Evolutionary conservation across 2,113 vertebrate genomes (phyloP).

Genomic region (Hepsetus odoe): DNA sequence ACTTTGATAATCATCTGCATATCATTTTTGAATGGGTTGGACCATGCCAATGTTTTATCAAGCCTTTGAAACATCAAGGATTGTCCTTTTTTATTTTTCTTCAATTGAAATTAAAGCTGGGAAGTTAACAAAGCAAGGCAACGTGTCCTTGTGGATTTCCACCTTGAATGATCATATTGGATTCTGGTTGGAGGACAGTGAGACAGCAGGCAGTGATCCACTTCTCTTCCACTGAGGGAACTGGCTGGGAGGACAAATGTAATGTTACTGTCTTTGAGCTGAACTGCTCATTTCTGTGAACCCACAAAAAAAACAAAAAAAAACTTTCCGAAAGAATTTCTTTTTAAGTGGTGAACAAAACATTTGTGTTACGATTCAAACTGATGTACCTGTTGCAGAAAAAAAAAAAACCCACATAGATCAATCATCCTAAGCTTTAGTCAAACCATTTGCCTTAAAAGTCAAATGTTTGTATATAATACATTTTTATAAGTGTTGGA

Average conservation of each 20-base stretch:
- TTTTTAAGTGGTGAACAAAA: constrained; percentile 6
- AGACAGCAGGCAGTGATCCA: not conserved
- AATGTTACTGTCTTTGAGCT: constrained; percentile 11
- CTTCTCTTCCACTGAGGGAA: not conserved
- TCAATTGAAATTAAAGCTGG: constrained; percentile 3
- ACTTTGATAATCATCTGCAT: not conserved
- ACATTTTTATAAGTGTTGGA: constrained; percentile 42
- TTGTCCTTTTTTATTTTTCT: not conserved
- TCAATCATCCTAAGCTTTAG: constrained; percentile 50
- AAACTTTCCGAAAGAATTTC: not conserved
- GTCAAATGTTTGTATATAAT: constrained; percentile 40
- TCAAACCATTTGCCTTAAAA: constrained; percentile 59
- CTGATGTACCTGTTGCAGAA: constrained; percentile 10
- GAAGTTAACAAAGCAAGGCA: not conserved
- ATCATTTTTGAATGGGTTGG: constrained; percentile 22
- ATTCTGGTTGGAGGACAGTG: not conserved
- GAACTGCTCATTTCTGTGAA: not conserved
- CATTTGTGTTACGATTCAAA: not conserved
- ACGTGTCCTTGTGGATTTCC: not conserved
- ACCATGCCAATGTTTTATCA: constrained; percentile 4
- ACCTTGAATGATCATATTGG: not conserved
- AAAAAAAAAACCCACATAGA: not conserved
- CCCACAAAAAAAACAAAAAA: constrained; percentile 12
- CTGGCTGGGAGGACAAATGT: not conserved
- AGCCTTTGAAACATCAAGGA: not conserved